Base-by-base conservation (phyloP, 1,140 invertebrate species). In the Vanessa atalanta region DNA sequence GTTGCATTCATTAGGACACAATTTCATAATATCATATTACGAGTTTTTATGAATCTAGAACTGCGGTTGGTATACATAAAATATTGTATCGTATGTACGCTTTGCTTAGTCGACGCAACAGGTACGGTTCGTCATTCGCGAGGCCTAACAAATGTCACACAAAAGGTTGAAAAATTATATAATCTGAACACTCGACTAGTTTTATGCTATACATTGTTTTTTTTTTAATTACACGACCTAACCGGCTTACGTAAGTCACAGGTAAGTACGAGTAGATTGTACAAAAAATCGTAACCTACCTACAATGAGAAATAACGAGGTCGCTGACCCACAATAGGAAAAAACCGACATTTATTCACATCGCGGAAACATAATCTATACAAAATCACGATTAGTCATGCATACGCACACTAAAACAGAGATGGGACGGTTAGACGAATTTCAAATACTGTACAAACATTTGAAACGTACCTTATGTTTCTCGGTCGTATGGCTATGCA, bases 281-380 rank as follows among this genome's bases (percentile, higher is more conserved):
- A 72, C 72, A 85, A 88, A 87, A 87, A 86, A 82, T 83, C 78
- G 72, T 76, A 79, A 82, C 76, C 74, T 83, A 88, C 80, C 57
- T 61, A 84, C 79, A 83, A 72, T 79, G 66, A 67, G 67, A 65
- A 80, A 78, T 77, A 73, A 83, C 74, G 82, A 86, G 87, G 87
- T 90, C 88, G 80, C 81, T 86, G 87, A 88, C 88, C 88, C 80
- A 89, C 85, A 88, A 86, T 86, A 82, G 84, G 83, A 85, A 80
- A 82, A 80, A 80, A 80, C 72, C 64, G 65, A 65, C 65, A 65
- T 71, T 76, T 72, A 73, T 75, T 50, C 66, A 72, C 65, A 73
- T 67, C 66, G 71, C 78, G 74, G 73, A 79, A 73, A 82, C 61
- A 69, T 75, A 78, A 78, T 77, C 78, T 79, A 73, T 75, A 74